These are phyloP conservation scores for Andricus curvator DNA, from an alignment of 2,888 invertebrate species.

Conservation along the genomic window DNA sequence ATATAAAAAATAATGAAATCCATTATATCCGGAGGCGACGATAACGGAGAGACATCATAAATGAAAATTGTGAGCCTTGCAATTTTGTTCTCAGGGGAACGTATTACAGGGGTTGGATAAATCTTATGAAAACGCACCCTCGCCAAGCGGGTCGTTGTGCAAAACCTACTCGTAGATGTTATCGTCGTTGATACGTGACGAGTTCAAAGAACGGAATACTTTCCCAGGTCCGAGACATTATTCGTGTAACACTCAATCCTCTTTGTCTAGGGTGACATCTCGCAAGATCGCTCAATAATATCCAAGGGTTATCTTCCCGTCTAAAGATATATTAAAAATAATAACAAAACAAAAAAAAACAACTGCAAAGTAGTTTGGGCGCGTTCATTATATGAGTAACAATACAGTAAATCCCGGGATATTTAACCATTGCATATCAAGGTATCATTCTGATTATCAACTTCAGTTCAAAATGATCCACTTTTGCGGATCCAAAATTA, in stretches of 20 bases:
- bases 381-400: too few relatives aligned
- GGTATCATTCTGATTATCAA: too few relatives aligned
- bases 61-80: conserved; percentile 35
- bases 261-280: background rate
- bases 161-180: conserved; percentile 31
- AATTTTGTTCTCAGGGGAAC: conserved; percentile 28
- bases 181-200: conserved; percentile 27
- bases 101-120: conserved; percentile 32
- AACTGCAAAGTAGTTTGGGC: too few relatives aligned
- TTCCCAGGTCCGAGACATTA: background rate
- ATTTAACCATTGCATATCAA: too few relatives aligned
- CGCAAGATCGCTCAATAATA: background rate
- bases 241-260: conserved; percentile 7
- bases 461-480: too few relatives aligned
- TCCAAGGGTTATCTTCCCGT: background rate
- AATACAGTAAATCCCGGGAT: rapidly evolving
- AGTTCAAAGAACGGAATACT: conserved; percentile 6
- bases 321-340: conserved; percentile 6
- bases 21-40: conserved; percentile 38
- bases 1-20: conserved; percentile 37
- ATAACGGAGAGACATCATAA: conserved; percentile 20
- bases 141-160: background rate
- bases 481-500: too few relatives aligned
- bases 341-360: background rate
- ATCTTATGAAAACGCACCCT: conserved; percentile 24